A percentile compares a stretch with the other conserved stretches of the same genome.
These are phyloP conservation scores for Pseudochaenichthys georgianus DNA, from an alignment of 2,797 vertebrate species.

Conservation along the genomic window DNA sequence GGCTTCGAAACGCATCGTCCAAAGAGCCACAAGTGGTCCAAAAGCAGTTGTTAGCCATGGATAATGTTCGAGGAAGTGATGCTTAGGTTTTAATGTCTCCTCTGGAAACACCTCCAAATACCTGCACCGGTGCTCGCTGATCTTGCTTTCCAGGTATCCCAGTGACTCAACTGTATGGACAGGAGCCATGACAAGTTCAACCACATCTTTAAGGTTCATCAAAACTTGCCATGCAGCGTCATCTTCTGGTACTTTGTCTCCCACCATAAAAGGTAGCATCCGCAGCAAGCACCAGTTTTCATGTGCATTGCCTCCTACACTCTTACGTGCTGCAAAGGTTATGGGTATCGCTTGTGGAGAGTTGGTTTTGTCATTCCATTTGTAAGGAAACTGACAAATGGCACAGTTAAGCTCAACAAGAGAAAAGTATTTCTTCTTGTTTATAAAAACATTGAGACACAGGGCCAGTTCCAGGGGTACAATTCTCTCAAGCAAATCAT, in stretches of 20 bases:
- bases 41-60: constrained; percentile 20
- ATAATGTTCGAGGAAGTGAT: constrained; percentile 30
- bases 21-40: constrained; percentile 7
- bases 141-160: constrained; percentile 30
- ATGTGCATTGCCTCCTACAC: constrained; percentile 18
- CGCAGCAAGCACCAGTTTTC: constrained; percentile 23
- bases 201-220: constrained; percentile 42
- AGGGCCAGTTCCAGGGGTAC: too few species aligned
- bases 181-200: constrained; percentile 41
- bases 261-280: constrained; percentile 1
- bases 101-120: constrained; percentile 15
- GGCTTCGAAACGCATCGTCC: constrained; percentile 23
- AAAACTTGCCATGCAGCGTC: constrained; percentile 21
- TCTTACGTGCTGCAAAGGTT: constrained; percentile 12
- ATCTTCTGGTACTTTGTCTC: constrained; percentile 32
- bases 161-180: constrained; percentile 17
- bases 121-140: constrained; percentile 25
- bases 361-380: constrained; percentile 34
- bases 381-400: too few species aligned
- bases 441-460: constrained; percentile 8
- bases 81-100: constrained; percentile 7
- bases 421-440: constrained; percentile 26
- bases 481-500: too few species aligned
- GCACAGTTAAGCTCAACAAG: too few species aligned
- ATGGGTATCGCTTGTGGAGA: constrained; percentile 15